phyloP scores from a whole-genome alignment of 2,113 vertebrate genomes.

The Taxidea taxus region DNA sequence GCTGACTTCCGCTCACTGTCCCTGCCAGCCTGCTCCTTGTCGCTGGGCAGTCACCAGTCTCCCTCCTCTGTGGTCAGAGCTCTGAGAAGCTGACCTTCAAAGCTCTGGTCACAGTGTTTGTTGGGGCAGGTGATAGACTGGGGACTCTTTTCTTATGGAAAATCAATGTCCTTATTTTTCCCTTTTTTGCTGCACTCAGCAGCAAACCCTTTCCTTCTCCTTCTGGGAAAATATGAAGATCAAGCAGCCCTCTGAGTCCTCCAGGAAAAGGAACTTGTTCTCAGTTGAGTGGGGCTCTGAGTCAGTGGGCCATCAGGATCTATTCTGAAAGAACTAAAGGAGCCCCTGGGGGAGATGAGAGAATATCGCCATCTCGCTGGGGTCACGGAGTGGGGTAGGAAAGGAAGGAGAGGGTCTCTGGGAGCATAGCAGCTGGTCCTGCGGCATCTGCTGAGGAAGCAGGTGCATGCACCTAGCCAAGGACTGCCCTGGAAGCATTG shows the following conservation, averaged over 20 bases:
- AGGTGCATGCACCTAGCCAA: neutral
- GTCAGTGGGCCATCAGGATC: neutral
- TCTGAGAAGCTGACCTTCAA: neutral
- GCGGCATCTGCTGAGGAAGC: neutral
- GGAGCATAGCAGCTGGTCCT: neutral
- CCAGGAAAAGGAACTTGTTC: neutral
- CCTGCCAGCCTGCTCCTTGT: neutral
- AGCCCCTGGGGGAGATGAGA: neutral
- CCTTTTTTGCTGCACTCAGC: neutral
- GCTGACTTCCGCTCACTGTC: neutral
- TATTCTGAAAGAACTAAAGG: neutral
- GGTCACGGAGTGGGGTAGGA: neutral
- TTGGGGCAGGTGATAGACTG: neutral
- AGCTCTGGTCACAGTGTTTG: neutral
- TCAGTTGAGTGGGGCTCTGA: neutral
- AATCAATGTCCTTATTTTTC: neutral
- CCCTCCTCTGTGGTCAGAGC: neutral
- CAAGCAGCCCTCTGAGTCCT: neutral
- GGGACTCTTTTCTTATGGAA: neutral
- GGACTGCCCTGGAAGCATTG: neutral
- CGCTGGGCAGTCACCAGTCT: neutral
- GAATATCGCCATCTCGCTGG: neutral
- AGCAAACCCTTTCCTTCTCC: neutral
- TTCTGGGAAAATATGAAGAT: neutral
- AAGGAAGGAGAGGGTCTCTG: neutral